These are phyloP conservation scores for Salminus brasiliensis DNA, from an alignment of 2,113 vertebrate genomes.

Conservation along the genomic window DNA sequence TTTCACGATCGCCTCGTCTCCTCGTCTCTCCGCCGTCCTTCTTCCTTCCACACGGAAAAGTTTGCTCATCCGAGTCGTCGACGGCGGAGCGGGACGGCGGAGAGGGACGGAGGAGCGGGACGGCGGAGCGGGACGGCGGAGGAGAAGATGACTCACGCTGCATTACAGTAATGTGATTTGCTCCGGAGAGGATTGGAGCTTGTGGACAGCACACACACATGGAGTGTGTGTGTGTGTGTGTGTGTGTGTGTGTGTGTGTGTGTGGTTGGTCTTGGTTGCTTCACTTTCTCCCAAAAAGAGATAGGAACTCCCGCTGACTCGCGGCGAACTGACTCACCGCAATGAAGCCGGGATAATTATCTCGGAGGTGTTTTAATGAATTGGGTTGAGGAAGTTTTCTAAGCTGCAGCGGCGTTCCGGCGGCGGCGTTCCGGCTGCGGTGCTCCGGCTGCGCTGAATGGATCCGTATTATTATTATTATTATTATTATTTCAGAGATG, in stretches of 20 bases:
- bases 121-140: neutral
- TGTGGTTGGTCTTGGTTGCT: neutral
- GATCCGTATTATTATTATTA: neutral
- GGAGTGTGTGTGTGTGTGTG: neutral
- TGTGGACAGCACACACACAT: neutral
- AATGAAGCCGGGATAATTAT: neutral
- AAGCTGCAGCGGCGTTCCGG: neutral
- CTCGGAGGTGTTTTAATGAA: slow-evolving; percentile 6
- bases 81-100: neutral
- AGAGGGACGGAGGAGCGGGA: neutral
- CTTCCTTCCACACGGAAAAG: slow-evolving; percentile 29
- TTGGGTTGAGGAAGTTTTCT: neutral
- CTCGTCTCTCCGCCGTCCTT: slow-evolving; percentile 25
- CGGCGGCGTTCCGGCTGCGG: neutral
- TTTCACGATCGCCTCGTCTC: slow-evolving; percentile 29
- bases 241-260: no score
- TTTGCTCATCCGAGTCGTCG: neutral
- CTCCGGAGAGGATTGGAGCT: neutral
- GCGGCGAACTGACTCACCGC: neutral
- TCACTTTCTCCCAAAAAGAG: neutral
- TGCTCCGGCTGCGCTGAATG: neutral
- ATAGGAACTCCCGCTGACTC: slow-evolving; percentile 1
- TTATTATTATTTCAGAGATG: neutral
- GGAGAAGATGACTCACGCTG: neutral
- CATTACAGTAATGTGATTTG: slow-evolving; percentile 23